Base-by-base conservation (phyloP, 2,888 invertebrate genomes). In the Geophilus truncorum region DNA sequence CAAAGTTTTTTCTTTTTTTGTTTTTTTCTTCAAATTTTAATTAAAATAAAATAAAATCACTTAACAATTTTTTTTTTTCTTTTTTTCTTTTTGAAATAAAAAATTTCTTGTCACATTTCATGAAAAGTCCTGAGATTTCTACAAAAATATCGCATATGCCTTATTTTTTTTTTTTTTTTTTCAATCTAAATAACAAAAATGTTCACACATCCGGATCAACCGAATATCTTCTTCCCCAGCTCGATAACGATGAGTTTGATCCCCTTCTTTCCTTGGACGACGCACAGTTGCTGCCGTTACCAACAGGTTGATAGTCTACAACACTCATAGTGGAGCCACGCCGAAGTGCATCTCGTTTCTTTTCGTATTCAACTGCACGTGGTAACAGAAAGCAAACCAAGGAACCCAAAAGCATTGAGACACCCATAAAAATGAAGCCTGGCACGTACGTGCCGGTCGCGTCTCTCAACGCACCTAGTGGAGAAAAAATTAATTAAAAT, bases 361-460 rank as follows among this genome's bases (percentile, higher is more conserved):
- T 62, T 40, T 81, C 81, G 30, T 77, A 77, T 15, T 36, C 28
- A 21, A 81, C 57, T 7, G 82, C 82, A n/a, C 40, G 30, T 15
- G 82, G 82, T 81, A 82, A 76, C 18, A 79, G 32, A 9, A 80
- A 30, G 51, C 81, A 79, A 10, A 79, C 12, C 1, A 82, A 32
- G 21, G 80, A 25, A 23, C 79, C 82, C 23, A 36, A 28, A 2
- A 76, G 9, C 40, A 81, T 32, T 5, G 70, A n/a, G 12, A 45
- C n/a, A 32, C 82, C 82, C 82, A 82, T 82, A 36, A 82, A 28
- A 21, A 81, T 12, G 76, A 81, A 81, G n/a, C 79, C 82, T 34
- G 51, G 45, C n/a, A 51, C 18, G 75, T 82, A 82, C 18, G 51
- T 45, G 25, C 82, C 82, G 5, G 82, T 82, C 12, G 75, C 45